Base-by-base conservation (phyloP, 1,140 invertebrate species). In the Papilio machaon region DNA sequence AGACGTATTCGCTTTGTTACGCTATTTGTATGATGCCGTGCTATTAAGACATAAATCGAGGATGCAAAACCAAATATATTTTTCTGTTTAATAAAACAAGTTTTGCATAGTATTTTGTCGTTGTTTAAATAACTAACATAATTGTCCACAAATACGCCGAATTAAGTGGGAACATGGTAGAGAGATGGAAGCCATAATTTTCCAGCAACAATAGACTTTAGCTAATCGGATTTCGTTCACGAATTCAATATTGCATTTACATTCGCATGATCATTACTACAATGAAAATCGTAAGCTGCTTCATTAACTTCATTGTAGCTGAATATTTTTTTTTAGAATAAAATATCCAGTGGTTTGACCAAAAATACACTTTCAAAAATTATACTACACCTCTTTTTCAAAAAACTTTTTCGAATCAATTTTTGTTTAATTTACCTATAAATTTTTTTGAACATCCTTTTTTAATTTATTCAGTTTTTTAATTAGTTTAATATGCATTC, bases 141-240 rank as follows among this genome's bases (percentile, higher is more conserved):
- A 11, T 49, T 49, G 17, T 58, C n/a, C 8, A 58, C 2, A 19
- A 6, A 58, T 58, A 1, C 17, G 17, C 6, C n/a, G 54, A 8
- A 58, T 19, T 8, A 17, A 52, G 17, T 52, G 15, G 49, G 15
- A 17, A 17, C 49, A 52, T 52, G 49, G 17, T n/a, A 58, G 54
- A 7, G 4, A 58, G n/a, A 58, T 58, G 54, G 54, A n/a, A 58
- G 9, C 4, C 54, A 58, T 58, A 58, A 58, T 58, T 58, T 19
- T 19, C 54, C 54, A 17, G 54, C n/a, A 58, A 58, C 54, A 58
- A n/a, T 58, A 58, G n/a, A 58, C 54, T 19, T 9, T 58, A 19
- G n/a, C n/a, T 58, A 58, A 58, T 58, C 54, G 54, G 54, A 58
- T 58, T 58, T 58, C n/a, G 54, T 58, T 58, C 54, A 58, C 8